Percentiles rank a stretch among this genome's conserved stretches.
Evolutionary conservation across 2,797 vertebrate genomes (phyloP).

Genomic region (Parambassis ranga): DNA sequence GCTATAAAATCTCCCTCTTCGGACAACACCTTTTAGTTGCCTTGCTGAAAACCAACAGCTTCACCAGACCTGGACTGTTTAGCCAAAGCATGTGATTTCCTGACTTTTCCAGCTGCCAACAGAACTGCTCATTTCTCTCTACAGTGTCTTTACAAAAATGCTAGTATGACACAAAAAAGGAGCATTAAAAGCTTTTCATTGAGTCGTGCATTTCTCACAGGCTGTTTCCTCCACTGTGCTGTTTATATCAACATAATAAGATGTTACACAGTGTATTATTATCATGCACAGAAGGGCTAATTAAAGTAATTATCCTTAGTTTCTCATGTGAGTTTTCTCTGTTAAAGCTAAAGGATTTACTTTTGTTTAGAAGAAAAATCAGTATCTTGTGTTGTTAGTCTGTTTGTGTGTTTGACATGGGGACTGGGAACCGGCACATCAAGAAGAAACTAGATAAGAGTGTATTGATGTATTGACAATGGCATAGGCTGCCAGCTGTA

Average conservation of each 20-base stretch:
- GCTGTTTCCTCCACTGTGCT: constrained; percentile 30
- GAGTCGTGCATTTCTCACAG: constrained; percentile 44
- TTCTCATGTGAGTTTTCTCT: constrained; percentile 22
- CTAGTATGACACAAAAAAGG: constrained; percentile 43
- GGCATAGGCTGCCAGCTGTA: constrained; percentile 11
- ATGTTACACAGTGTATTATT: constrained; percentile 45
- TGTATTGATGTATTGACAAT: constrained; percentile 30
- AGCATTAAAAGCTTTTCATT: constrained; percentile 63
- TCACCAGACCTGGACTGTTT: constrained; percentile 47
- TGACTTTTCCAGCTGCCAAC: constrained; percentile 56
- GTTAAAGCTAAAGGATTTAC: background rate
- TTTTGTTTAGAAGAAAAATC: constrained; percentile 5
- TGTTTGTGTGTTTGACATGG: background rate
- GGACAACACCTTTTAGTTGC: constrained; percentile 64
- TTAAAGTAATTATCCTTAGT: constrained; percentile 32
- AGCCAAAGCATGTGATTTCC: constrained; percentile 73
- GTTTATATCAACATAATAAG: constrained; percentile 55
- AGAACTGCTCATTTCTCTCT: constrained; percentile 23
- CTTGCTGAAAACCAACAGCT: constrained; percentile 44
- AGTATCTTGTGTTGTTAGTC: constrained; percentile 4
- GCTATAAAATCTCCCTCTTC: constrained; percentile 48
- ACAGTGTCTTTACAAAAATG: constrained; percentile 45
- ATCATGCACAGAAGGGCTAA: constrained; percentile 28
- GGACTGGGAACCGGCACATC: background rate
- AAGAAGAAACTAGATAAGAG: constrained; percentile 17